Conservation (phyloP, 2,113 vertebrate species). For the Alligator mississippiensis region DNA sequence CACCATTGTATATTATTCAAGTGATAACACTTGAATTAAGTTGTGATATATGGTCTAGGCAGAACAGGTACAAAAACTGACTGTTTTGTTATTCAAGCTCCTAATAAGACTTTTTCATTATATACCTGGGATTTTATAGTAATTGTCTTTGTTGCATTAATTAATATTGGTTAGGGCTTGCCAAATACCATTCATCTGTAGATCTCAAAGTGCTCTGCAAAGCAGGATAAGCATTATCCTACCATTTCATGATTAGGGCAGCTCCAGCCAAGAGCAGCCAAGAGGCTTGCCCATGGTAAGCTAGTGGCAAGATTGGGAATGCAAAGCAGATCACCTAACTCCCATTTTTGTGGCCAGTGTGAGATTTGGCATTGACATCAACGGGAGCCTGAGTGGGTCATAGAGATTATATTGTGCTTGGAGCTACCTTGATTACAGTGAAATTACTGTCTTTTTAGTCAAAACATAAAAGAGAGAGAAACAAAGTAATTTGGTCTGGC, state of each 20-base stretch:
- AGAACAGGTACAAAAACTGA: neutral
- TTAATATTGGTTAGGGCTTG: neutral
- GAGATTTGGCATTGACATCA: constrained; percentile 1
- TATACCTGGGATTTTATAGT: neutral
- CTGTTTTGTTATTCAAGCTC: neutral
- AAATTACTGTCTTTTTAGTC: constrained; percentile 17
- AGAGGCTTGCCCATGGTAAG: neutral
- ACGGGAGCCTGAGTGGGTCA: neutral
- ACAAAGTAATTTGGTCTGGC: neutral
- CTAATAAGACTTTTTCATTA: neutral
- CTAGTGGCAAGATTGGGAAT: constrained; percentile 15
- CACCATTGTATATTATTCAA: no score
- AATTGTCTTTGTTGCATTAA: neutral
- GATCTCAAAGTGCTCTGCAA: neutral
- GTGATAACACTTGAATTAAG: neutral
- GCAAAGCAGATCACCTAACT: constrained; percentile 3
- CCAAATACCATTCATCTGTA: neutral
- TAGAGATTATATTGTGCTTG: neutral
- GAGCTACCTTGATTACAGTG: constrained; percentile 15
- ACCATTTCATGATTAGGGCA: constrained; percentile 50
- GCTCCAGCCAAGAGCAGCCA: constrained; percentile 15
- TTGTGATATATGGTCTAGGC: neutral
- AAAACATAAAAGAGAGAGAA: constrained; percentile 58
- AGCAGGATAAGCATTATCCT: neutral
- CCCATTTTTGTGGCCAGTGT: neutral